phyloP scores from a whole-genome alignment of 2,888 invertebrate genomes.

The Phymatocera aterrima region DNA sequence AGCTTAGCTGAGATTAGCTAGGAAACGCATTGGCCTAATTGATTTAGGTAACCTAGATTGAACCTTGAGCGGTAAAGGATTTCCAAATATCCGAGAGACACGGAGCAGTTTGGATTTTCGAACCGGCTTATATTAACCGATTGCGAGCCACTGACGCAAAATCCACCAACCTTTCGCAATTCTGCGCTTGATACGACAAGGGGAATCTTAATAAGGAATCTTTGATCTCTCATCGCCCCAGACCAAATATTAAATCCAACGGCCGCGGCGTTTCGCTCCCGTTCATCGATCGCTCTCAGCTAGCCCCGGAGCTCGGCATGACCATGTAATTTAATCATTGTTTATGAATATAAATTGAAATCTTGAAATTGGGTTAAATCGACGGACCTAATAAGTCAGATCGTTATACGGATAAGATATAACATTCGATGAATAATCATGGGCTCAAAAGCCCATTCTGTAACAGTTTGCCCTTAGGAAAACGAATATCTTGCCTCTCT shows the following conservation, averaged over 20 bases:
- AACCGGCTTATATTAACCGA: conserved; percentile 30
- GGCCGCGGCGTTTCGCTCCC: conserved; percentile 8
- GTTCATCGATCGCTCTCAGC: conserved; percentile 36
- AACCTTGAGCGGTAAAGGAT: background rate
- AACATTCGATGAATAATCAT: conserved; percentile 10
- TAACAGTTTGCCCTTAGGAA: background rate
- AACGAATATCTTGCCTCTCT: background rate
- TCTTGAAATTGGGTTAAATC: conserved; percentile 18
- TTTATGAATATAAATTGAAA: conserved; percentile 41
- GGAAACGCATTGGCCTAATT: background rate
- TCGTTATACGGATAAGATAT: conserved; percentile 1
- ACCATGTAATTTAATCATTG: conserved; percentile 37
- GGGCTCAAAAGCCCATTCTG: background rate
- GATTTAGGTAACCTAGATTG: conserved; percentile 3
- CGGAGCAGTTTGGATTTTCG: background rate
- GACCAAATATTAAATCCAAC: conserved; percentile 33
- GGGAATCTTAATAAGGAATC: conserved; percentile 29
- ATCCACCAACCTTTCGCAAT: conserved; percentile 16
- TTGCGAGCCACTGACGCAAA: conserved; percentile 10
- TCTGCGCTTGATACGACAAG: conserved; percentile 20
- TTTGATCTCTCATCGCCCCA: conserved; percentile 39
- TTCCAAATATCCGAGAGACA: background rate
- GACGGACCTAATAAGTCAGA: conserved; percentile 23
- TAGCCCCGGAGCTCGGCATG: conserved; percentile 10
- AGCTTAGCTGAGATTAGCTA: background rate